Evolutionary conservation across 2,888 invertebrate species (phyloP), one percentile per base, ranked within the genome.

Genomic region (Nomada fucata): DNA sequence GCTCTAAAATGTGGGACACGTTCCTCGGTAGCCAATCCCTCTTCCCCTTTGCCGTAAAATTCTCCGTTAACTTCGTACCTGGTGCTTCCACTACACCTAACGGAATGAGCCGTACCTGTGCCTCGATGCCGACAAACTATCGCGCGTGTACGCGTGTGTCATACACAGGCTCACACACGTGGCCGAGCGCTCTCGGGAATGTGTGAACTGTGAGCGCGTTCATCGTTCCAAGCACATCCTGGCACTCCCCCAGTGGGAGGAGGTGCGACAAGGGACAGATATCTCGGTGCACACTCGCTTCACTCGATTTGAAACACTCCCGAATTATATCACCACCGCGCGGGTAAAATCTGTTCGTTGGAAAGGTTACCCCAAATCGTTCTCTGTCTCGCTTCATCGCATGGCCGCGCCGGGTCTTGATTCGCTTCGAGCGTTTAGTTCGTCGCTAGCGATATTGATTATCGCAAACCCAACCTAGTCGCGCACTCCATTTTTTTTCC

Each of bases 191-290:
- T 13, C 44, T 63, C 60, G 85, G 83, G 86, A 86, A 88, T 87
- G 86, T 90, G 88, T 87, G 90, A 88, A 88, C 89, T 86, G 86
- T 89, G 91, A 89, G 87, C 90, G 91, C 89, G 90, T 89, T 89
- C 90, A 89, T 91, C 92, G 93, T 93, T 93, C 92, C 93, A 91
- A 93, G 92, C 93, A 92, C 93, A 93, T 93, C 93, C 93, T 93
- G 93, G 93, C 93, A 93, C 93, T 93, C 92, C 93, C 93, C 92
- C 91, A 91, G 91, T 89, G 87, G 89, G 90, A 89, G 91, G 89
- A 88, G 91, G 89, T 88, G 90, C 83, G 89, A 90, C 90, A 90
- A 90, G 90, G 90, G 90, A 90, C 89, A 90, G 90, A 92, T 92
- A 92, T 90, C 88, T 88, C 88, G 87, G 87, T 63, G 74, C 79